phyloP scores from a whole-genome alignment of 1,140 invertebrate genomes.

The Platyscapa corneri region DNA sequence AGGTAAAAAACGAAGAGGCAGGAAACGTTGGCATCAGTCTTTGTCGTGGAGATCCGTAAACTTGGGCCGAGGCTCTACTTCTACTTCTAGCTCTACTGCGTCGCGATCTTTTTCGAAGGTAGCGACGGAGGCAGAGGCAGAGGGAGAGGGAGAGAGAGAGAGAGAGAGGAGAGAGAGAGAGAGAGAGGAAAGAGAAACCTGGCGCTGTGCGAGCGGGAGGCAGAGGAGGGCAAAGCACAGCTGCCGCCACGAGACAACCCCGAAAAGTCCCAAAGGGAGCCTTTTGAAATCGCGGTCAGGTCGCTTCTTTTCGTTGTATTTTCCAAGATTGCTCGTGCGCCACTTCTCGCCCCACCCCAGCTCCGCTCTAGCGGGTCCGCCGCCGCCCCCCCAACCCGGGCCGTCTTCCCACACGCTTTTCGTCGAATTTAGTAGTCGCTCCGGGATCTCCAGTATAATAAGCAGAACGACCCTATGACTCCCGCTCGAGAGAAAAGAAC shows the following conservation, averaged over 20 bases:
- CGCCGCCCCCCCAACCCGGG: neutral
- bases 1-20: neutral
- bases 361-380: too few relatives aligned
- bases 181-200: neutral
- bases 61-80: neutral
- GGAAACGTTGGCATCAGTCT: neutral
- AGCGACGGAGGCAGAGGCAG: neutral
- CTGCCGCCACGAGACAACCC: slow-evolving; percentile 30
- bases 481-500: neutral
- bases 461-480: slow-evolving; percentile 12
- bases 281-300: slow-evolving; percentile 50
- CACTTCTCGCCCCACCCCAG: neutral
- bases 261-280: slow-evolving; percentile 20
- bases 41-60: neutral
- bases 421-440: slow-evolving; percentile 16
- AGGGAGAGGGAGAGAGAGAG: neutral
- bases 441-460: neutral
- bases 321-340: neutral
- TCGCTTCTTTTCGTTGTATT: slow-evolving; percentile 4
- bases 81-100: too few relatives aligned
- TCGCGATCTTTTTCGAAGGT: neutral
- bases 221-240: slow-evolving; percentile 1
- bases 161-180: neutral
- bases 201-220: slow-evolving; percentile 3
- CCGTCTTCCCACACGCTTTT: too few relatives aligned